Conservation (phyloP, 2,888 invertebrate genomes). For the Lithophane ornitopus region DNA sequence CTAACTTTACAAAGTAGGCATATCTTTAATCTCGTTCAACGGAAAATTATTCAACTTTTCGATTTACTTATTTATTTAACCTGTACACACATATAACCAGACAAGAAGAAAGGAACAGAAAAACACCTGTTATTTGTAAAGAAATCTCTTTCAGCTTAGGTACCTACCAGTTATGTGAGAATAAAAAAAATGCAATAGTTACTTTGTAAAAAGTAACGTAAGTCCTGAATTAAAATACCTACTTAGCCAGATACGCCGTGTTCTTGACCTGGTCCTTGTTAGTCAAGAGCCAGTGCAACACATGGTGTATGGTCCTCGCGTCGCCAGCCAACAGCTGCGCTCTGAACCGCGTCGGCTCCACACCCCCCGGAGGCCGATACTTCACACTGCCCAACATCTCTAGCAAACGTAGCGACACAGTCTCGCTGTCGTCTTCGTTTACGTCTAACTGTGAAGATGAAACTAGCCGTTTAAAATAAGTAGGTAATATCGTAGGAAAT, state of each 20-base stretch:
- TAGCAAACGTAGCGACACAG: slow-evolving; percentile 93
- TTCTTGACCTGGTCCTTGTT: slow-evolving; percentile 94
- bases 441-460: slow-evolving; percentile 90
- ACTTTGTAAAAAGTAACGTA: too few species aligned
- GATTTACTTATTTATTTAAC: background rate
- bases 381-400: slow-evolving; percentile 94
- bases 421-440: slow-evolving; percentile 94
- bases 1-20: background rate
- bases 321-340: slow-evolving; percentile 91
- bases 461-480: background rate
- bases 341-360: slow-evolving; percentile 85
- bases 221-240: slow-evolving; percentile 55
- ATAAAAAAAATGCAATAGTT: background rate
- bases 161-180: background rate
- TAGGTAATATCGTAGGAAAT: background rate
- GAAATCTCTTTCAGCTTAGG: background rate
- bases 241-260: slow-evolving; percentile 96
- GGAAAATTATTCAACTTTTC: background rate
- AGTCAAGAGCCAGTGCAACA: slow-evolving; percentile 95
- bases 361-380: slow-evolving; percentile 92
- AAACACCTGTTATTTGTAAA: background rate
- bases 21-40: background rate
- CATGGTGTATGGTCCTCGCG: slow-evolving; percentile 93
- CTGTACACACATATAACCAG: background rate
- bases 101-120: too few species aligned